These are phyloP conservation scores for Neocrepidodera transversa DNA, from an alignment of 2,888 invertebrate species.

Conservation along the genomic window DNA sequence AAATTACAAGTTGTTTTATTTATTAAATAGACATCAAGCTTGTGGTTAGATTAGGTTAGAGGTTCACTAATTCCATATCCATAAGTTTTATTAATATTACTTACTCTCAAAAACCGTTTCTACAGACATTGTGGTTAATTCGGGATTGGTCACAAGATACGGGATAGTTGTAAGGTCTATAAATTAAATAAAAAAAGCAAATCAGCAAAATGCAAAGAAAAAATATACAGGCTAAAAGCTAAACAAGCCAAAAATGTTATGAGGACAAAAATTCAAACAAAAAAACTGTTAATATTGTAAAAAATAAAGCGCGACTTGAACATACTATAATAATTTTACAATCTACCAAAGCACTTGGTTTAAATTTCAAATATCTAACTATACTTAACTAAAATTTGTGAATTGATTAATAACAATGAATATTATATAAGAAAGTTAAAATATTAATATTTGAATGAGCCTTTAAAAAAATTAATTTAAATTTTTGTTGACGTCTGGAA, in stretches of 20 bases:
- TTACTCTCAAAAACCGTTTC: slow-evolving; percentile 18
- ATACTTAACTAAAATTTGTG: too few relatives aligned
- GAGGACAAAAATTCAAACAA: not conserved
- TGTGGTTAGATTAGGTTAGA: not conserved
- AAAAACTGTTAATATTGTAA: slow-evolving; percentile 2
- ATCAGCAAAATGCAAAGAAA: slow-evolving; percentile 37
- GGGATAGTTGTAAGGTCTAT: slow-evolving; percentile 25
- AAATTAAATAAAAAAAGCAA: slow-evolving; percentile 20
- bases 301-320: too few relatives aligned
- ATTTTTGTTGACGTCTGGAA: not conserved
- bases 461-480: too few relatives aligned
- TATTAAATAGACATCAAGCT: slow-evolving; percentile 2
- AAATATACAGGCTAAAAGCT: slow-evolving; percentile 30
- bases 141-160: slow-evolving; percentile 16
- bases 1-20: too few relatives aligned
- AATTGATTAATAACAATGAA: too few relatives aligned
- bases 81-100: slow-evolving; percentile 9
- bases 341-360: too few relatives aligned
- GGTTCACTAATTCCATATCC: not conserved
- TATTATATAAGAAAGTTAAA: too few relatives aligned
- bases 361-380: too few relatives aligned
- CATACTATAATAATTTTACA: too few relatives aligned
- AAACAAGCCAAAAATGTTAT: slow-evolving; percentile 17
- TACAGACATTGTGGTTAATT: slow-evolving; percentile 22
- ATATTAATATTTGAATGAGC: too few relatives aligned